Base-by-base conservation (phyloP, 1,140 invertebrate species). In the Saccostrea glomerata region DNA sequence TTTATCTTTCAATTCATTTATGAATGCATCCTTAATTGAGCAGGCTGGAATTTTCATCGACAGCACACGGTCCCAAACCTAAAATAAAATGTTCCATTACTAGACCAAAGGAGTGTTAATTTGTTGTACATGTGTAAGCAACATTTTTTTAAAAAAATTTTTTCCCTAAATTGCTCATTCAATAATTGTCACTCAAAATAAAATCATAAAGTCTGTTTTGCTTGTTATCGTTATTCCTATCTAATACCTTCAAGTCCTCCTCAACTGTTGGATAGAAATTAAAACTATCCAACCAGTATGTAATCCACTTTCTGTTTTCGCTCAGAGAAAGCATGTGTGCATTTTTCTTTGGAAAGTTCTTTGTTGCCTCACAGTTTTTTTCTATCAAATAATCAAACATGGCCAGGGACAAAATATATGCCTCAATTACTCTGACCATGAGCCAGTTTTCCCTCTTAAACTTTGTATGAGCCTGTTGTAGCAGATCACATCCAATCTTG, bases 31-130 rank as follows among this genome's bases (percentile, higher is more conserved):
- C 13, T n/a, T 83, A 20, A 83, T 13, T 30, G 82, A 13, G 13
- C 82, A 12, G 15, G 12, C 82, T 40, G 82, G 36, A 23, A 83
- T 13, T 30, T 83, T 36, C 4, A 55, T 2, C 5, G 54, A 55
- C 15, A 83, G 36, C 17, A 83, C 82, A 20, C 54, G 36, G 40
- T 83, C 54, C 82, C 82, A 83, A 40, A 83, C 82, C 82, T 83
- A 55, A 47, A 40, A 83, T 3, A 40, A 83, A 36, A 36, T 36
- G 30, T 36, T 36, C 30, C 30, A 36, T 36, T 36, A 36, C 30
- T 36, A 36, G 30, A 36, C 30, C 30, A 36, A 36, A 36, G 30
- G 30, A 36, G 30, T 36, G 30, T 36, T 36, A n/a, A 1, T 36
- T 36, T 36, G 30, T 36, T 36, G 30, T 36, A 36, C 30, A 36